Percentiles rank a stretch among this genome's conserved stretches.
phyloP scores from a whole-genome alignment of 2,113 vertebrate species.

The Equus quagga region DNA sequence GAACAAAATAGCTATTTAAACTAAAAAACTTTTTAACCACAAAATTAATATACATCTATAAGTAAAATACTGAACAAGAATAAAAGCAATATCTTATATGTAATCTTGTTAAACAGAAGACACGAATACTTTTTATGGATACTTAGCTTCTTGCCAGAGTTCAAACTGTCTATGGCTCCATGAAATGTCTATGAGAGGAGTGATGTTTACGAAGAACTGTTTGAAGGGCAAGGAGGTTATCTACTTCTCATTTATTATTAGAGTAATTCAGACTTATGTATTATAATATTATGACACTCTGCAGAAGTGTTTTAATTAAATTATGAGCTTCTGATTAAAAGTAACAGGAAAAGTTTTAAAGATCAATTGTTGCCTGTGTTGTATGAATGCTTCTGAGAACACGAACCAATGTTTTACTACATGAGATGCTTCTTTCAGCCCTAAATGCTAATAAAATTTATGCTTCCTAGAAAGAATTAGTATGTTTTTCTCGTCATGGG shows the following conservation, averaged over 20 bases:
- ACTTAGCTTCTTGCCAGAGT: not conserved
- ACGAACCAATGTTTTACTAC: not conserved
- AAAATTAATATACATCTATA: not conserved
- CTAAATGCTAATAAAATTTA: conserved; percentile 28
- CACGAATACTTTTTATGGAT: not conserved
- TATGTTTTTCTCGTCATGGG: not conserved
- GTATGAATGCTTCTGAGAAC: conserved; percentile 15
- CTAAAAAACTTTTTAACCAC: conserved; percentile 14
- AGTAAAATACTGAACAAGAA: not conserved
- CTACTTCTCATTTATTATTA: conserved; percentile 1
- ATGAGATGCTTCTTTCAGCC: not conserved
- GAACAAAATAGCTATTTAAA: conserved; percentile 47
- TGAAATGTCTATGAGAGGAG: not conserved
- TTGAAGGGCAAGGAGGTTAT: conserved; percentile 6
- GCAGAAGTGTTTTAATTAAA: conserved; percentile 22
- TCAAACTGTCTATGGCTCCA: not conserved
- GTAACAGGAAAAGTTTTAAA: not conserved
- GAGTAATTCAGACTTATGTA: not conserved
- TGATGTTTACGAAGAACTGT: not conserved
- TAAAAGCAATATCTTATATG: not conserved
- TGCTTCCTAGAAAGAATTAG: not conserved
- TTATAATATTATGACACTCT: not conserved
- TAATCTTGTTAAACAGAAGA: not conserved
- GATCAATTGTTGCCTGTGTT: not conserved
- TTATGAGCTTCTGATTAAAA: conserved; percentile 31